Percentiles rank a stretch among this genome's conserved stretches.
Conservation (phyloP, 1,140 invertebrate genomes). For the Drosophila parvula region DNA sequence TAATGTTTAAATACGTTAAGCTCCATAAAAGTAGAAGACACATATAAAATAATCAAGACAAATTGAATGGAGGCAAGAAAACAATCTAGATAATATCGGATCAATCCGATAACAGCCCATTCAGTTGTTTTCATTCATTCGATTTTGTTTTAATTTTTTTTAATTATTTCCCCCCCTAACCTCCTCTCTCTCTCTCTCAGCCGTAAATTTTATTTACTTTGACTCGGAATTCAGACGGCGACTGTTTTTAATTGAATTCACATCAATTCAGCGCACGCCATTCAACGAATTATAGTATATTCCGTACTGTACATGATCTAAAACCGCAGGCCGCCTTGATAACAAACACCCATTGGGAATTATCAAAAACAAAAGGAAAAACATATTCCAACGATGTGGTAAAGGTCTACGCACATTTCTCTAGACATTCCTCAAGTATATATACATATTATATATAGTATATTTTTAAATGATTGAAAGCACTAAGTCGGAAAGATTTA, state of each 20-base stretch:
- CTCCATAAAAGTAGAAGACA: neutral
- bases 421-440: neutral
- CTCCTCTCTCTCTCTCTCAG: neutral
- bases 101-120: conserved; percentile 28
- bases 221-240: conserved; percentile 14
- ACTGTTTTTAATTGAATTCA: conserved; percentile 65
- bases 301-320: conserved; percentile 5
- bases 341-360: neutral
- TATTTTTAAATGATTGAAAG: neutral
- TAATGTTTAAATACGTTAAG: neutral
- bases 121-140: conserved; percentile 32
- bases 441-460: neutral
- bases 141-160: conserved; percentile 30
- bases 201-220: conserved; percentile 2
- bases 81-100: conserved; percentile 34
- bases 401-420: neutral
- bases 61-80: neutral
- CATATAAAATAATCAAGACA: neutral
- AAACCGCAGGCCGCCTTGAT: neutral
- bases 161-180: conserved; percentile 16
- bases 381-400: too few relatives aligned
- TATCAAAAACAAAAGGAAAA: too few relatives aligned
- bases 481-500: neutral
- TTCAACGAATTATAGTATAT: conserved; percentile 7
- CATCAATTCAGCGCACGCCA: conserved; percentile 64